phyloP scores from a whole-genome alignment of 1,140 invertebrate genomes.

The Brachystomella parvula region DNA sequence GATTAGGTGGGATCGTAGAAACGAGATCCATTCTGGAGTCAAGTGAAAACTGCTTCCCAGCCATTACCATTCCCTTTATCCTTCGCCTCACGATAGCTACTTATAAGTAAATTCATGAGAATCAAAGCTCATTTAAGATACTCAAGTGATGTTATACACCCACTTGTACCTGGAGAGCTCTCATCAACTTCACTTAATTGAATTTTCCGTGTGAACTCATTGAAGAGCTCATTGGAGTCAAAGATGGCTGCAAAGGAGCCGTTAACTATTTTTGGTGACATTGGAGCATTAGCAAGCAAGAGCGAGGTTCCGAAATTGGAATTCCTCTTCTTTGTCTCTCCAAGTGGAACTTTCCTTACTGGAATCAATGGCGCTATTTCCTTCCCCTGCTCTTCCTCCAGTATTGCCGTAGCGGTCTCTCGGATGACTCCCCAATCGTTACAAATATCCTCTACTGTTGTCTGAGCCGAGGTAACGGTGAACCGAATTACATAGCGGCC shows the following conservation, averaged over 20 bases:
- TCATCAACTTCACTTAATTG: slow-evolving; percentile 35
- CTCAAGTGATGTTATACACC: neutral
- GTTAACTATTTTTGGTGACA: slow-evolving; percentile 95
- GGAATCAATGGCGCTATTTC: slow-evolving; percentile 44
- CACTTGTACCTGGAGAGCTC: slow-evolving; percentile 33
- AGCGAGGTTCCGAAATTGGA: slow-evolving; percentile 85
- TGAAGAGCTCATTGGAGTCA: slow-evolving; percentile 55
- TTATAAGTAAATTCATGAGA: neutral
- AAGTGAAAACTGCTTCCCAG: slow-evolving; percentile 73
- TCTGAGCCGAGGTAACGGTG: slow-evolving; percentile 83
- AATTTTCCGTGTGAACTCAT: slow-evolving; percentile 34
- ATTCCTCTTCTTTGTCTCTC: slow-evolving; percentile 65
- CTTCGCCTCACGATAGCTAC: slow-evolving; percentile 65
- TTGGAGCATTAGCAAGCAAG: slow-evolving; percentile 84
- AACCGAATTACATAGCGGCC: slow-evolving; percentile 85
- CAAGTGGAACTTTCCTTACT: slow-evolving; percentile 35
- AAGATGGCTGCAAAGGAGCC: slow-evolving; percentile 92
- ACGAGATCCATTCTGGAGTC: slow-evolving; percentile 85
- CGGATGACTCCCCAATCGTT: slow-evolving; percentile 49
- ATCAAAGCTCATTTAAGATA: neutral
- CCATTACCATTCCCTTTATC: slow-evolving; percentile 75
- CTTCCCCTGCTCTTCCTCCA: slow-evolving; percentile 31
- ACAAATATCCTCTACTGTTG: slow-evolving; percentile 74
- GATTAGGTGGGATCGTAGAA: slow-evolving; percentile 49
- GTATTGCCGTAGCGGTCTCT: slow-evolving; percentile 41